Base-by-base conservation (phyloP, 2,797 vertebrate species). In the Buphagus erythrorhynchus region DNA sequence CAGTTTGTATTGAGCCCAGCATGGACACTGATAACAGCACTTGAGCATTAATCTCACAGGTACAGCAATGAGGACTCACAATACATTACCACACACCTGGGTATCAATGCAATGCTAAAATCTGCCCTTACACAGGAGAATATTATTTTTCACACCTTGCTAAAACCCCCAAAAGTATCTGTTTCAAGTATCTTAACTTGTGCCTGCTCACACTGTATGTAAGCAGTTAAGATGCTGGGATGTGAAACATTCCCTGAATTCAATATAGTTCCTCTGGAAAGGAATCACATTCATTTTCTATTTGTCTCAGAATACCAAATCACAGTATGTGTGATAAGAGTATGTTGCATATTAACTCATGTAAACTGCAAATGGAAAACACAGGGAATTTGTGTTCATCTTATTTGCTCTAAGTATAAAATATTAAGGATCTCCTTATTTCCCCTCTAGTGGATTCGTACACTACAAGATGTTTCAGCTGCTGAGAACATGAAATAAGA, bases 361-460 rank as follows among this genome's bases (percentile, higher is more conserved):
- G 29, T 43, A 81, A 92, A 82, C 58, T 82, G 78, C 61, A 96
- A 62, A 75, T n/a, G 69, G 58, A 76, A 94, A 92, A 54, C 68
- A 66, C 72, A 86, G 67, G 86, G 74, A 96, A 87, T 92, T 48
- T 93, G 54, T 76, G 84, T 71, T 92, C 40, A 75, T 93, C 75
- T 83, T 46, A 84, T 61, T 74, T 87, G 19, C n/a, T 85, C 68
- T 46, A 73, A 73, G 80, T 36, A 93, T 40, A 77, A 85, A 88
- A 82, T 77, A 78, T 45, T 87, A 85, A 91, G 67, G 72, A 91
- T 74, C 55, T 86, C 16, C 69, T 88, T 86, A 67, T 61, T 93
- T 94, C 49, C 54, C 40, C 67, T 79, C 74, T 63, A 72, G 90
- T 72, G 74, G 61, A 76, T 63, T 93, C 67, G 75, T 1, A 67